Conservation (phyloP, 2,113 vertebrate species). For the Notiomystis cincta region DNA sequence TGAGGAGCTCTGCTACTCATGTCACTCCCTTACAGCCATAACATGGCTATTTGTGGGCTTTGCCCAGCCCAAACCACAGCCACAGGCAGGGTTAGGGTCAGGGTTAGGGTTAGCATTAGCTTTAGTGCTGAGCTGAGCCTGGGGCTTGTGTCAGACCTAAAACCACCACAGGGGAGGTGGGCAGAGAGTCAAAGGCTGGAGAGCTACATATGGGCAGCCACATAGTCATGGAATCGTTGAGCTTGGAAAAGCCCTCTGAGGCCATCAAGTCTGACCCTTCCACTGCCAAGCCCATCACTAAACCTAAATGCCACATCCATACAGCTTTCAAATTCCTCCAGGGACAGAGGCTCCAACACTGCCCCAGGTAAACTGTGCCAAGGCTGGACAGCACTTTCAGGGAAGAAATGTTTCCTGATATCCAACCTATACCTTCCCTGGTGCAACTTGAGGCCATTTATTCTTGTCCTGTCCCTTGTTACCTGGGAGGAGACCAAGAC, state of each 20-base stretch:
- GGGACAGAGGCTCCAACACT: not conserved
- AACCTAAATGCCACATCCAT: not conserved
- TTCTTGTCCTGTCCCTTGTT: not conserved
- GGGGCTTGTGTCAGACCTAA: not conserved
- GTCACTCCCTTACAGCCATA: fast-evolving
- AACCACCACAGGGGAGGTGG: not conserved
- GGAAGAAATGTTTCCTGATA: not conserved
- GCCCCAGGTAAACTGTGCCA: not conserved
- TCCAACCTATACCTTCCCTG: not conserved
- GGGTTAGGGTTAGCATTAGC: not conserved
- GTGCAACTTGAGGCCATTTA: not conserved
- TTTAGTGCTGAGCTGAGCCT: not conserved
- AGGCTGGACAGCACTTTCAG: not conserved
- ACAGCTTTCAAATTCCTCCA: not conserved
- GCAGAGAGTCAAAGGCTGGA: not conserved
- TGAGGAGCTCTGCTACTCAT: not conserved
- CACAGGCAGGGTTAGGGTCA: not conserved
- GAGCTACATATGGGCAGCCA: not conserved
- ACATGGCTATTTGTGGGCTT: not conserved
- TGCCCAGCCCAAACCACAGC: not conserved
- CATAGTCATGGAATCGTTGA: not conserved
- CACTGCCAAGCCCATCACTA: not conserved
- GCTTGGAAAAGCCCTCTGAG: not conserved
- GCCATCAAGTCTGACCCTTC: not conserved
- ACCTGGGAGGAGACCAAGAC: not conserved